Evolutionary conservation across 2,797 vertebrate species (phyloP).

Genomic region (Dendrocincla fuliginosa): DNA sequence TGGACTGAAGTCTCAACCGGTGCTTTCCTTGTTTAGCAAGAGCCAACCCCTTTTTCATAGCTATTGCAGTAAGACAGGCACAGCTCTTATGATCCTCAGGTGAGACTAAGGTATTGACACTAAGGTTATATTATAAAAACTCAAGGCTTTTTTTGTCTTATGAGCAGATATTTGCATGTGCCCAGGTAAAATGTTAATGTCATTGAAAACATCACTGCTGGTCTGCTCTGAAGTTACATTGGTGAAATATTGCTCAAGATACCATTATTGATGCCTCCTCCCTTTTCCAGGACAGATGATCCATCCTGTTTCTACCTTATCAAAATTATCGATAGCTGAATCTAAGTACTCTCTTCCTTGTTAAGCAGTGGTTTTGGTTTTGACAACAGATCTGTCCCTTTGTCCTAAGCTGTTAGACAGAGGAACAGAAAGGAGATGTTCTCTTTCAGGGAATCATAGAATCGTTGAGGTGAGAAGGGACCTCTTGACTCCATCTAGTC

Average conservation of each 20-base stretch:
- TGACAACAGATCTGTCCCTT: neutral
- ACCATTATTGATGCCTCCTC: neutral
- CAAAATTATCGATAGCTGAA: neutral
- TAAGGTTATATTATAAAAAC: neutral
- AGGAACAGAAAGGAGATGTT: neutral
- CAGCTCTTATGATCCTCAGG: neutral
- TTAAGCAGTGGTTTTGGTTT: neutral
- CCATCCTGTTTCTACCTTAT: neutral
- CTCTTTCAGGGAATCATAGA: neutral
- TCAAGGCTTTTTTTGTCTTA: neutral
- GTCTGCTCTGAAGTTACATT: neutral
- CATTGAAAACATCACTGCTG: neutral
- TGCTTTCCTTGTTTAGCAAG: neutral
- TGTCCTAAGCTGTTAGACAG: neutral
- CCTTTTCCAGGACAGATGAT: neutral
- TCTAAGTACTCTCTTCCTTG: neutral
- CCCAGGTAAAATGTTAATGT: slow-evolving; percentile 20
- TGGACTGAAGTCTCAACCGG: neutral
- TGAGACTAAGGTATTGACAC: neutral
- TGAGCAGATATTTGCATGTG: neutral
- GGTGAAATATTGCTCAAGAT: slow-evolving; percentile 38
- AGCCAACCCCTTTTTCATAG: neutral
- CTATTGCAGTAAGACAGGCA: neutral
- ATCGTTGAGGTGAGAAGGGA: neutral
- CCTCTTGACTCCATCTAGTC: neutral